Conservation (phyloP, 1,140 invertebrate genomes). For the Formica exsecta region DNA sequence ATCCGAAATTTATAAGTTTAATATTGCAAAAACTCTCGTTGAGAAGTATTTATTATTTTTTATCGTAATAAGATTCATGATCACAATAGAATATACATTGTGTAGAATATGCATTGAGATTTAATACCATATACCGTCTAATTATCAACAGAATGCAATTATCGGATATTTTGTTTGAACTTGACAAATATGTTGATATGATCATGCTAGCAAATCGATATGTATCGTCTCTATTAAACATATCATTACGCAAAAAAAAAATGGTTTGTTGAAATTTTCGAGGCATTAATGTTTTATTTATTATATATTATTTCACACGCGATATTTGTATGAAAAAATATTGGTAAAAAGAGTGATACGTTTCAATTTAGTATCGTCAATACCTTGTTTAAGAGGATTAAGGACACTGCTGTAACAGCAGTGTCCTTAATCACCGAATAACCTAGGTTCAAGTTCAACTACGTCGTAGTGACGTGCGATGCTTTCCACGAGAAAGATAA, state of each 20-base stretch:
- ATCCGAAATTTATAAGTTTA: neutral
- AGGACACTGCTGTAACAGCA: slow-evolving; percentile 20
- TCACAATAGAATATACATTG: neutral
- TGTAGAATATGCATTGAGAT: neutral
- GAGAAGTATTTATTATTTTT: neutral
- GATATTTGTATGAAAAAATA: neutral
- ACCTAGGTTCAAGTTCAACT: slow-evolving; percentile 55
- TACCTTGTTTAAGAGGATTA: slow-evolving; percentile 46
- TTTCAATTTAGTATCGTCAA: slow-evolving; percentile 2
- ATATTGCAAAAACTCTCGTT: too few species aligned
- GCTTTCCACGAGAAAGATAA: slow-evolving; percentile 48
- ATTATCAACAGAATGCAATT: neutral
- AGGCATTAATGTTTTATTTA: neutral
- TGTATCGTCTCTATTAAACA: neutral
- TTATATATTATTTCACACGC: neutral
- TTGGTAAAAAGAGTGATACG: neutral
- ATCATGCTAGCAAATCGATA: neutral
- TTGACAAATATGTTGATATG: neutral
- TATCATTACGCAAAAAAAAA: neutral
- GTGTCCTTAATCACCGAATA: slow-evolving; percentile 37
- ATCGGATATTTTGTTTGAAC: neutral
- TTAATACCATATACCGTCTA: neutral
- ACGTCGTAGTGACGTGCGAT: neutral
- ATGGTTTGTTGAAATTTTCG: neutral
- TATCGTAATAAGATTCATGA: too few species aligned